Conservation (phyloP, 2,797 vertebrate species). For the Nannoperca obscura region DNA sequence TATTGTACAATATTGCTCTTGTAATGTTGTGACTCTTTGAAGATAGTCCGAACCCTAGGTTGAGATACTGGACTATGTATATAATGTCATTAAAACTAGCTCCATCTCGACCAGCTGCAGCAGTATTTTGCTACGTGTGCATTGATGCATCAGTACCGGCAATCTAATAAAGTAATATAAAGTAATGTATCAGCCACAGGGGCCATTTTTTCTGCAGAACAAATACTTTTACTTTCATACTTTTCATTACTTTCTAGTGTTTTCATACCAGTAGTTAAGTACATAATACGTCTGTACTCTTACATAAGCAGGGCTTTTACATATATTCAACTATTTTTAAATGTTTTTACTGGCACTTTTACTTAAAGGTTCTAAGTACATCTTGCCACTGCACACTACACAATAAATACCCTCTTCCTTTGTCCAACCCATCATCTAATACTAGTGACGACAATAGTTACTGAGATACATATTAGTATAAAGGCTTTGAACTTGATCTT, state of each 20-base stretch:
- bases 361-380: background rate
- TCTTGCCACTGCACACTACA: too few relatives aligned
- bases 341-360: background rate
- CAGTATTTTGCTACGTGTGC: background rate
- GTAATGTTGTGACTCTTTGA: background rate
- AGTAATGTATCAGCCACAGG: background rate
- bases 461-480: background rate
- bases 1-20: background rate
- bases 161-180: too few relatives aligned
- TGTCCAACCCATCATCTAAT: background rate
- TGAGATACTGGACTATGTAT: background rate
- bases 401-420: background rate
- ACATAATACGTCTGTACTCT: background rate
- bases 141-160: background rate
- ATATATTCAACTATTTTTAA: background rate
- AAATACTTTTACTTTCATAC: background rate
- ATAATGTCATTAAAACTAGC: background rate
- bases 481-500: background rate
- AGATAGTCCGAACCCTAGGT: too few relatives aligned
- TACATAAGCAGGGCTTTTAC: background rate
- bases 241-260: background rate
- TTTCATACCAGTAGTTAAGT: background rate
- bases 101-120: background rate
- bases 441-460: too few relatives aligned
- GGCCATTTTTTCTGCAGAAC: background rate